Evolutionary conservation across 1,140 invertebrate species (phyloP), one percentile per base, ranked within the genome.

Genomic region (Varroa destructor): DNA sequence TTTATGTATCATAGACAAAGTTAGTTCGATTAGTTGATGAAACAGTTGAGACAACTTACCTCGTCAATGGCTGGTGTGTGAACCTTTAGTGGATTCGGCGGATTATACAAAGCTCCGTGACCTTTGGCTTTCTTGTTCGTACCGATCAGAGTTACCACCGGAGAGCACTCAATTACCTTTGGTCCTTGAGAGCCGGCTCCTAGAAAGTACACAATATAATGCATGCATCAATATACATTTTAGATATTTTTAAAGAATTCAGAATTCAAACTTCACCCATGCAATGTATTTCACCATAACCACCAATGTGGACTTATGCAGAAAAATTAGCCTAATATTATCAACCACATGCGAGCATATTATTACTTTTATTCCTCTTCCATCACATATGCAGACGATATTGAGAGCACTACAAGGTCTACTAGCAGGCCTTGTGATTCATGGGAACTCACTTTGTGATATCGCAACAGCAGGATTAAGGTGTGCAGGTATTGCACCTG

Each of bases 381-480:
- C 25, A 25, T 25, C 25, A 25, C 25, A 25, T 25, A 25, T 25
- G 25, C 25, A 25, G 25, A 25, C 25, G 25, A 25, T 25, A 25
- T 25, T 25, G 25, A 25, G 25, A 25, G 25, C 25, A 25, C 25
- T 25, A 25, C 25, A 25, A 25, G 25, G 25, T 25, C 25, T 25
- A 25, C 25, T 25, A 25, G 25, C 25, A 25, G 25, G 25, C 25
- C 25, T 25, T 25, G 25, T 25, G 25, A 25, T 51, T 51, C 46
- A 8, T 51, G 12, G 40, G 12, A 1, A 67, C 61, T 67, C 46
- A 67, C 61, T 40, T 67, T 46, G 10, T 14, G 61, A 40, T 67
- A 67, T 14, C 40, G 46, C 61, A n/a, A 67, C 61, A 25, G 61
- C 61, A 46, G 61, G 61, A 37, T 67, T 67, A 67, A 67, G 61